Base-by-base conservation (phyloP, 2,113 vertebrate species). In the Vicugna pacos region DNA sequence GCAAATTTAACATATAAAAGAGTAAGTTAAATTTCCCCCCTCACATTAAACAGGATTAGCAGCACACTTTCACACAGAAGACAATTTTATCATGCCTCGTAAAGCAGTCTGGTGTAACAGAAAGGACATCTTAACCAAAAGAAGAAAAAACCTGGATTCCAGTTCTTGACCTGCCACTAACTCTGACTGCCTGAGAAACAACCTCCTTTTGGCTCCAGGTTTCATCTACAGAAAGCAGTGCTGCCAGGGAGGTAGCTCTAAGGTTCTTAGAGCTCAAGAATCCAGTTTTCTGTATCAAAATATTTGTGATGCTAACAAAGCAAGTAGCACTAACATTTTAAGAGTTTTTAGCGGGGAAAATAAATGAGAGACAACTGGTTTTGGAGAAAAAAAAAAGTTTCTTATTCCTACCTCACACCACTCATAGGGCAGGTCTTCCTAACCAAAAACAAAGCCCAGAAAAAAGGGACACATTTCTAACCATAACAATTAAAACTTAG, bases 281-380 rank as follows among this genome's bases (percentile, higher is more conserved):
- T 77, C 13, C 76, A 90, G 10, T 81, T 64, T 77, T 60, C 81
- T 75, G 0, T 72, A 76, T 32, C 35, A 87, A 95, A 95, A 67
- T 58, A 69, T 32, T 64, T 86, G 80, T 8, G 60, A 85, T 85
- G 50, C 30, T 60, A 76, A n/a, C 22, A 76, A 90, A 97, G 56
- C n/a, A 96, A n/a, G 11, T 62, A 38, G 67, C 19, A 85, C 7
- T 67, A 82, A 82, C 73, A 58, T 70, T 75, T 50, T 83, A 22
- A 22, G 84, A 67, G 50, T 89, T 90, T 60, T 76, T 35, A 87
- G 75, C 46, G 76, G 15, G 65, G 52, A 91, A 95, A 91, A 91
- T 42, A 70, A 91, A 82, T 52, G 38, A 69, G 62, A 82, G 8
- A 46, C 16, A 86, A 96, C 24, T 56, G 30, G 30, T 83, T 86